Evolutionary conservation across 2,888 invertebrate species (phyloP), one percentile per base, ranked within the genome.

Genomic region (Ophioninae sp.): DNA sequence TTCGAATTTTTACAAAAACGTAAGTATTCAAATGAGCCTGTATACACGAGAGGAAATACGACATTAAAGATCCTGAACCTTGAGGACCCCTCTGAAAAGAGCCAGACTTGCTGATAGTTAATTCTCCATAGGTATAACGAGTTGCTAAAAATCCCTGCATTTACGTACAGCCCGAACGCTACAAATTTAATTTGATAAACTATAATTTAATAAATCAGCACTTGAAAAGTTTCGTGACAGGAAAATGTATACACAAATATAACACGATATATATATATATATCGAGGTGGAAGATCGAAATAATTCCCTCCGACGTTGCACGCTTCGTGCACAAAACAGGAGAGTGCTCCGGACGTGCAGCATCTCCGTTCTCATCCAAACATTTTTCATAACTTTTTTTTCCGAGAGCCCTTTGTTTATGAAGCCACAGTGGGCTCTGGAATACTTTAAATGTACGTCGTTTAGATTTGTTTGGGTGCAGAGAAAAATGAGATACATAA

Each of bases 341-440:
- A 41, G 56, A 68, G 78, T 79, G 82, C 63, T 68, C 56, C 58
- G 63, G 68, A 77, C 73, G 63, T 79, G 58, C 41, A 63, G 71
- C 41, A 69, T 51, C 72, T 56, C 56, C 59, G 41, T 59, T 44
- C 9, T 51, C 68, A 65, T 59, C 81, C 81, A 72, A 82, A 75
- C 81, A 85, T 82, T 86, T 86, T 82, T 86, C 84, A 86, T 78
- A 82, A 83, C 78, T 76, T 76, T 65, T 79, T 17, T 75, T 30
- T 30, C 69, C 78, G 64, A 79, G 80, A 75, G 78, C 71, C 85
- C 67, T 85, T 86, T 85, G 81, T 86, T 82, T 75, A 58, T 65
- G 61, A 63, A 82, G 73, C 76, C 79, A 74, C 65, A 41, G 78
- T 68, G 68, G 78, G 67, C 51, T 67, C 72, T 41, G 39, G 51